Conservation (phyloP, 2,888 invertebrate genomes). For the Acrobasis consociella region DNA sequence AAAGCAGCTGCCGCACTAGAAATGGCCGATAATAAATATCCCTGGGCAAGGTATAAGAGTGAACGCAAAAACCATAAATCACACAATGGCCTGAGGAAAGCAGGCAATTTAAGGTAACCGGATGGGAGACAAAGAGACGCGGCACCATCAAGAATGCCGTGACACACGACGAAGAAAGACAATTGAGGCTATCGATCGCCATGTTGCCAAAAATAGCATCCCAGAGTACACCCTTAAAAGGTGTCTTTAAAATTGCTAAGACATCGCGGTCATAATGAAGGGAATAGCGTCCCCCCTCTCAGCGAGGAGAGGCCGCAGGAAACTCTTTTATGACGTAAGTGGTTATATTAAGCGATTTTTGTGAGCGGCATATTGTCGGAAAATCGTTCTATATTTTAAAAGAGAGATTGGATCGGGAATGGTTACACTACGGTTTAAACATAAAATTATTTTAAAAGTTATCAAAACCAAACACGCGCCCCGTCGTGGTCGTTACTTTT, state of each 20-base stretch:
- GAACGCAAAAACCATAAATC: slow-evolving; percentile 55
- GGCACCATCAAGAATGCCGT: slow-evolving; percentile 42
- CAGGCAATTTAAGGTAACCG: slow-evolving; percentile 44
- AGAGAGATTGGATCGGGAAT: neutral
- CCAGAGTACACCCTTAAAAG: slow-evolving; percentile 57
- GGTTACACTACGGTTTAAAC: neutral
- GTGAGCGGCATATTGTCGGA: slow-evolving; percentile 2
- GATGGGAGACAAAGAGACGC: slow-evolving; percentile 54
- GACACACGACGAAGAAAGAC: slow-evolving; percentile 40
- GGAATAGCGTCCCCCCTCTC: slow-evolving; percentile 49
- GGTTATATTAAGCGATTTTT: slow-evolving; percentile 24
- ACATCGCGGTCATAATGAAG: slow-evolving; percentile 57
- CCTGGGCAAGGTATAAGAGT: slow-evolving; percentile 38
- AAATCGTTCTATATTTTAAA: slow-evolving; percentile 7
- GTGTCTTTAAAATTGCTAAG: slow-evolving; percentile 63
- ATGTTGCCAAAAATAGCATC: slow-evolving; percentile 52
- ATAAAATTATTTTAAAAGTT: neutral
- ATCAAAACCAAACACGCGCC: slow-evolving; percentile 1
- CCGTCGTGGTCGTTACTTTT: neutral
- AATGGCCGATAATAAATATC: slow-evolving; percentile 50
- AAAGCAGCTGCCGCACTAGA: slow-evolving; percentile 45
- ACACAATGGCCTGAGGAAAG: slow-evolving; percentile 44
- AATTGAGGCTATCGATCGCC: slow-evolving; percentile 48
- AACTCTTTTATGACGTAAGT: slow-evolving; percentile 39
- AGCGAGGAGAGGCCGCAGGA: slow-evolving; percentile 37